Base-by-base conservation (phyloP, 2,113 vertebrate species). In the Melanostigma gelatinosum region DNA sequence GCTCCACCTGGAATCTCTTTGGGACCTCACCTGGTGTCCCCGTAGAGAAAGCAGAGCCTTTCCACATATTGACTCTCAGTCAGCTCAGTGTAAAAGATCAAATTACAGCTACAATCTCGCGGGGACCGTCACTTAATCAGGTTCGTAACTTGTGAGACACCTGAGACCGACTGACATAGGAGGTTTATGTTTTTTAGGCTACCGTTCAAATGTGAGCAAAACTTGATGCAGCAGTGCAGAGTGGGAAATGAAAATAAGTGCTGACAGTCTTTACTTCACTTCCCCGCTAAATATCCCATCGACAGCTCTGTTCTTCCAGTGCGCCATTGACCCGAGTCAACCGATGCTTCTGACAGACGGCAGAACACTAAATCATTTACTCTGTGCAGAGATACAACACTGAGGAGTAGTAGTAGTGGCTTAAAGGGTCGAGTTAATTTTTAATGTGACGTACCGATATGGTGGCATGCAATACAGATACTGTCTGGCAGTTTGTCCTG, bases 1-100 rank as follows among this genome's bases (percentile, higher is more conserved):
- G 24, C 70, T 84, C 85, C 74, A 78, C 77, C 85, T 82, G 82
- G 62, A 52, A 55, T 75, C 85, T 89, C 81, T 76, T 11, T 16
- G 32, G 73, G 73, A 27, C 65, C 68, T 85, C 62, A 79, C 72
- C 86, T 78, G 80, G 76, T 68, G 72, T 85, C 88, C 36, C 74
- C 18, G 2, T 6, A 1, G 58, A 81, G 84, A 73, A 72, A 65
- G 3, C 10, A 18, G 61, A 64, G 54, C 20, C 11, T 65, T 75
- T 75, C 55, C 80, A 57, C 71, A 42, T 40, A 61, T 69, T 29
- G 13, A 60, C 82, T 80, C 60, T 68, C 79, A 62, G 42, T 69
- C 36, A 50, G 60, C 42, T 63, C 3, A n/a, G 74, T 54, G 77
- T 44, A 29, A 70, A 87, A 76, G 77, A 83, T 79, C 50, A 83